Conservation (phyloP, 2,797 vertebrate genomes). For the Falco novaeseelandiae region DNA sequence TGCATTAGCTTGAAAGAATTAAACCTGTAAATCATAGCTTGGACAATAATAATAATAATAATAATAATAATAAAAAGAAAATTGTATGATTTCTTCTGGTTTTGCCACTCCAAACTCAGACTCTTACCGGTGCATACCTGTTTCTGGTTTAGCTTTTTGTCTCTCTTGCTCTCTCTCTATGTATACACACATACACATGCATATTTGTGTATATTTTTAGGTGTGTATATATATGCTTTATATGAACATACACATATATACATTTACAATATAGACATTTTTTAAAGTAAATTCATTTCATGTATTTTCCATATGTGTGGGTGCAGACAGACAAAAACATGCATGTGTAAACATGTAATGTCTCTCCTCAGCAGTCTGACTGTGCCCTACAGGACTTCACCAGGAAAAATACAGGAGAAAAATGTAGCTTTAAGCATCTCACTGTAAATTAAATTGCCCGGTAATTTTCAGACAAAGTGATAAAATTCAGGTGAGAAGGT, state of each 20-base stretch:
- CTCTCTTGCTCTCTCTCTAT: neutral
- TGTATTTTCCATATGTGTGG: neutral
- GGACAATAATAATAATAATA: slow-evolving; percentile 20
- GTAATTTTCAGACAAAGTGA: neutral
- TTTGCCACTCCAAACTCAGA: neutral
- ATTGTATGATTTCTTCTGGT: neutral
- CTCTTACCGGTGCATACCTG: neutral
- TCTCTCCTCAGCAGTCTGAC: neutral
- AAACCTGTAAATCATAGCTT: slow-evolving; percentile 56
- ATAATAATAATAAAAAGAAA: neutral
- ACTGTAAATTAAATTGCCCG: slow-evolving; percentile 1
- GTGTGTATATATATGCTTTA: neutral
- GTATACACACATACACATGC: neutral
- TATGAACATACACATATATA: neutral
- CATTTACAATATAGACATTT: neutral
- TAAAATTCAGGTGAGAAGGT: neutral
- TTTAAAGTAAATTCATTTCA: neutral
- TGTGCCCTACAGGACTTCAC: neutral
- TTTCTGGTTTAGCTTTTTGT: neutral
- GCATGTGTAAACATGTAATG: neutral
- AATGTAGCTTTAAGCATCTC: neutral
- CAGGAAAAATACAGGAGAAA: neutral
- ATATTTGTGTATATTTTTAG: neutral
- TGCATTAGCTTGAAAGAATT: slow-evolving; percentile 60
- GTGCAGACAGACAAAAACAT: neutral